Conservation (phyloP, 2,888 invertebrate genomes). For the Chaitophorus viminalis region DNA sequence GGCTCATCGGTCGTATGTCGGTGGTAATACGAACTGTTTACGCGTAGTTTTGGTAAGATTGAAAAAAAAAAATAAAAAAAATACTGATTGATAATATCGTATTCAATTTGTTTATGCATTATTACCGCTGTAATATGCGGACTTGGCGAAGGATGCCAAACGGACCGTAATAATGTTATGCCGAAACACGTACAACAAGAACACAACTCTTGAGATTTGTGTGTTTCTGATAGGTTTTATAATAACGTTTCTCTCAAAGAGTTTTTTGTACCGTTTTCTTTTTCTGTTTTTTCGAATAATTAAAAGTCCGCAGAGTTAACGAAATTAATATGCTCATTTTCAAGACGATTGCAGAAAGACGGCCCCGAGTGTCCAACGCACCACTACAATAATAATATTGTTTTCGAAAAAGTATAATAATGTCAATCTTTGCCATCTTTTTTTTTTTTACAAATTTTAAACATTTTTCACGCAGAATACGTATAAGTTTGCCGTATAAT, state of each 20-base stretch:
- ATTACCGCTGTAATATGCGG: neutral
- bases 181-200: neutral
- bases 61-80: neutral
- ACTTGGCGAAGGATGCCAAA: neutral
- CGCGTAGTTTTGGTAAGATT: neutral
- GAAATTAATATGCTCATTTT: neutral
- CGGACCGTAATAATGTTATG: conserved; percentile 29
- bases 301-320: neutral
- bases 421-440: no score
- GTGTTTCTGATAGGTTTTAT: conserved; percentile 14
- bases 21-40: neutral
- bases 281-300: neutral
- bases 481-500: no score
- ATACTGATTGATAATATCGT: neutral
- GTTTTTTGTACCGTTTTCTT: neutral
- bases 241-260: neutral
- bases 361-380: neutral
- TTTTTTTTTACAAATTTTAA: no score
- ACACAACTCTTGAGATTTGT: neutral
- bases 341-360: neutral
- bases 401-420: neutral
- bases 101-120: neutral
- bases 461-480: no score
- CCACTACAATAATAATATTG: neutral
- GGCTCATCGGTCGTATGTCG: neutral